Evolutionary conservation across 2,113 vertebrate genomes (phyloP).

Genomic region (Xenopus laevis): DNA sequence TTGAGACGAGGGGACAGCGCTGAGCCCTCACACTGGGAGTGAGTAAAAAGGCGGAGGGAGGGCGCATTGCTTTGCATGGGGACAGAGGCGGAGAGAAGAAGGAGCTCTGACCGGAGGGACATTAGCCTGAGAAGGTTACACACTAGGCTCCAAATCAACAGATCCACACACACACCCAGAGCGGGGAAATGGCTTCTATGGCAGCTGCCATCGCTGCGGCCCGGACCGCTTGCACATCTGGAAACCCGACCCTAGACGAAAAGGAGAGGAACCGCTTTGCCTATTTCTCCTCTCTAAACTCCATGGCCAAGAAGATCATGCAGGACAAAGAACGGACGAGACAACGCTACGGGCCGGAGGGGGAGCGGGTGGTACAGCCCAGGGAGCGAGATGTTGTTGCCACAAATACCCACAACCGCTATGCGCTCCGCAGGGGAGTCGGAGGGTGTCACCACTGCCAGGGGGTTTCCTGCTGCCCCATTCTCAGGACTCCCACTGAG

Average conservation of each 20-base stretch:
- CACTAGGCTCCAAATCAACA: too few relatives aligned
- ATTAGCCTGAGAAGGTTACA: too few relatives aligned
- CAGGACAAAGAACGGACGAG: constrained; percentile 87
- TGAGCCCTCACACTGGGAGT: too few relatives aligned
- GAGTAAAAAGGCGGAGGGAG: too few relatives aligned
- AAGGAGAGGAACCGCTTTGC: constrained; percentile 86
- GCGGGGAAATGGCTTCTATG: constrained; percentile 66
- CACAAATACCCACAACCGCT: constrained; percentile 82
- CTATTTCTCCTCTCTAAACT: constrained; percentile 94
- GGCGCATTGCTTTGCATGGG: too few relatives aligned
- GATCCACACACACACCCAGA: too few relatives aligned
- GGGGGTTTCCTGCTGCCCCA: constrained; percentile 70
- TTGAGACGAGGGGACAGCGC: too few relatives aligned
- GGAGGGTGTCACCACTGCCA: constrained; percentile 53
- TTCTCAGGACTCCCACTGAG: constrained; percentile 78
- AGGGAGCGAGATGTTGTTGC: constrained; percentile 83
- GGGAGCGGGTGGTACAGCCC: constrained; percentile 80
- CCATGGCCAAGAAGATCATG: constrained; percentile 95
- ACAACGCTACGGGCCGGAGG: constrained; percentile 75
- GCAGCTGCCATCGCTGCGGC: constrained; percentile 71
- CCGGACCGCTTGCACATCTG: constrained; percentile 70
- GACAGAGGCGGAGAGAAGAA: too few relatives aligned
- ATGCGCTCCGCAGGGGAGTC: constrained; percentile 67
- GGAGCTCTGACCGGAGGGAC: too few relatives aligned
- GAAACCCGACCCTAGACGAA: constrained; percentile 70